A percentile compares a stretch with the other conserved stretches of the same genome.
These are phyloP conservation scores for Thumatha senex DNA, from an alignment of 2,888 invertebrate genomes.

Conservation along the genomic window DNA sequence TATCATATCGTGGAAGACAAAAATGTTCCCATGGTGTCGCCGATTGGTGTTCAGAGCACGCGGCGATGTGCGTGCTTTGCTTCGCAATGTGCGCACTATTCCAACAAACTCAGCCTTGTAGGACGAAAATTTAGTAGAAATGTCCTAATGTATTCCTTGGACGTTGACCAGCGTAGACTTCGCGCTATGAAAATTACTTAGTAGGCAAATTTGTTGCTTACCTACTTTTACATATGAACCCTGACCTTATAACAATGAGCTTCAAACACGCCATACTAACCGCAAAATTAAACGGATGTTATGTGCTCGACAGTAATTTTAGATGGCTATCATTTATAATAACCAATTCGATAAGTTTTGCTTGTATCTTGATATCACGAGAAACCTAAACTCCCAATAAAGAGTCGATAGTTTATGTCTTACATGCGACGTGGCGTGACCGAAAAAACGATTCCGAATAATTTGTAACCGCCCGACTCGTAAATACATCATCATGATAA, in stretches of 20 bases:
- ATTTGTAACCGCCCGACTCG: constrained; percentile 66
- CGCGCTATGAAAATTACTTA: constrained; percentile 42
- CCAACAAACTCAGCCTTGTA: constrained; percentile 83
- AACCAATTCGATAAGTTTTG: constrained; percentile 58
- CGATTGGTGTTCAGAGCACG: constrained; percentile 78
- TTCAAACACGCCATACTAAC: constrained; percentile 34
- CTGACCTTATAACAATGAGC: constrained; percentile 26
- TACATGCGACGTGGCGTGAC: constrained; percentile 82
- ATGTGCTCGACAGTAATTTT: constrained; percentile 56
- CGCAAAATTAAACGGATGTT: constrained; percentile 44
- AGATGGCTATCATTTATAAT: constrained; percentile 61
- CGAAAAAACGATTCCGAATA: constrained; percentile 75
- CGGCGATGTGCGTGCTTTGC: constrained; percentile 71
- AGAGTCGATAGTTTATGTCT: constrained; percentile 71
- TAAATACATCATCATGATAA: constrained; percentile 78
- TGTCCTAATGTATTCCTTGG: constrained; percentile 81
- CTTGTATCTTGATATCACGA: constrained; percentile 60
- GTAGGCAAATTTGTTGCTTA: constrained; percentile 47
- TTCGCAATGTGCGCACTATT: constrained; percentile 74
- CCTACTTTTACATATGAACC: constrained; percentile 24
- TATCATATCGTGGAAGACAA: constrained; percentile 84
- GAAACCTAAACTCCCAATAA: constrained; percentile 66
- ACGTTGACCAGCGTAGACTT: constrained; percentile 74
- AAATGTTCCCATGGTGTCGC: constrained; percentile 81
- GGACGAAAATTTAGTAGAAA: constrained; percentile 84